Base-by-base conservation (phyloP, 2,113 vertebrate species). In the Elephantulus edwardii region DNA sequence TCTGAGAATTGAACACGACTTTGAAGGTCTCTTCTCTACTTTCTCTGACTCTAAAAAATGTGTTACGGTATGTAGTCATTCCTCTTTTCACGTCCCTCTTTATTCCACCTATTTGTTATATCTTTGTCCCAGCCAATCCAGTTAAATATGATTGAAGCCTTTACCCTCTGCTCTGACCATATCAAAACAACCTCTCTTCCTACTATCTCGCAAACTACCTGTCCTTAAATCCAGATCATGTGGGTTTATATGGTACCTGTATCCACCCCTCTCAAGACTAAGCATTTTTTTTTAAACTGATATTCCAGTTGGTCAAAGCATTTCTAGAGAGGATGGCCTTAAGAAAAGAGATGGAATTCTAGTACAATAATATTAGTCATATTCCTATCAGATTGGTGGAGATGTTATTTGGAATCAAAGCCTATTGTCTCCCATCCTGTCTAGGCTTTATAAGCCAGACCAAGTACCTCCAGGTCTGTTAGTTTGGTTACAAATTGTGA, bases 11-110 rank as follows among this genome's bases (percentile, higher is more conserved):
- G 66, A 54, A 13, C 1, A 0, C 72, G 70, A 79, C 11, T 22
- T 54, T 6, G 17, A 19, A 60, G n/a, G 42, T 30, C 33, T 79
- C 74, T 60, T 48, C 30, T 20, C 35, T 48, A 30, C 40, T 78
- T 88, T 30, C 56, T 52, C 70, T 12, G 62, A 7, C 33, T 22
- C 30, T 48, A 14, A 44, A 44, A 14, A 24, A 66, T 13, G 14
- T 35, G 1, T 54, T 14, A 33, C 40, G 7, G 13, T 42, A 12
- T 8, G 19, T 0, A 28, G 12, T 17, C 3, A 26, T 3, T 50
- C 13, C 16, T 85, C 40, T 70, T n/a, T 33, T 13, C 28, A 52
- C 26, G 11, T 22, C 22, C 52, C 70, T 81, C 42, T 66, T 42
- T n/a, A n/a, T 46, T 78, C 71, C 33, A 26, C 12, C 26, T 54